Evolutionary conservation across 2,113 vertebrate species (phyloP).

Genomic region (Heteronetta atricapilla): DNA sequence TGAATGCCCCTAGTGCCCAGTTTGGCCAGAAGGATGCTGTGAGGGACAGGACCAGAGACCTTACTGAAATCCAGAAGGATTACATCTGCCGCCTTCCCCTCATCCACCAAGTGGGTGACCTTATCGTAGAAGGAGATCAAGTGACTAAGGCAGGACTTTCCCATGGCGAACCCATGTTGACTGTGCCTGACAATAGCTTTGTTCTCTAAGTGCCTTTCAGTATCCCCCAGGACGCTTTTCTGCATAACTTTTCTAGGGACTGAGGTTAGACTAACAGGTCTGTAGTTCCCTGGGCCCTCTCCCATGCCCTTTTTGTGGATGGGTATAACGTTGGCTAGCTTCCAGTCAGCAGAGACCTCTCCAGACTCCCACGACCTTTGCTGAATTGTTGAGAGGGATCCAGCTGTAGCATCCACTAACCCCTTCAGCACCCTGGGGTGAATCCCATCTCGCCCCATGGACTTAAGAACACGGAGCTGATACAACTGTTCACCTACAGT

Average conservation of each 20-base stretch:
- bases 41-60: neutral
- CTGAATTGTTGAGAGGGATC: neutral
- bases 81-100: neutral
- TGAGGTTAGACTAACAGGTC: neutral
- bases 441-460: neutral
- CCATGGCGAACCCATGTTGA: neutral
- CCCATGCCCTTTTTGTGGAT: neutral
- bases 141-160: neutral
- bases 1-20: too few species aligned
- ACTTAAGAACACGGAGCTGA: neutral
- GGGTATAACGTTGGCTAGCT: neutral
- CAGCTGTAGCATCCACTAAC: neutral
- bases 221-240: neutral
- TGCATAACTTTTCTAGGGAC: neutral
- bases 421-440: neutral
- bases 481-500: neutral
- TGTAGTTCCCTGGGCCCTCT: neutral
- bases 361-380: neutral
- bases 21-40: neutral
- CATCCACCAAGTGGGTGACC: neutral
- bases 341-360: neutral
- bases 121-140: neutral
- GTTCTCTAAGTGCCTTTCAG: neutral
- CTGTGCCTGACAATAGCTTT: neutral
- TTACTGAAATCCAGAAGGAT: neutral